phyloP scores from a whole-genome alignment of 2,797 vertebrate species.

The Odontamblyopus rebecca region DNA sequence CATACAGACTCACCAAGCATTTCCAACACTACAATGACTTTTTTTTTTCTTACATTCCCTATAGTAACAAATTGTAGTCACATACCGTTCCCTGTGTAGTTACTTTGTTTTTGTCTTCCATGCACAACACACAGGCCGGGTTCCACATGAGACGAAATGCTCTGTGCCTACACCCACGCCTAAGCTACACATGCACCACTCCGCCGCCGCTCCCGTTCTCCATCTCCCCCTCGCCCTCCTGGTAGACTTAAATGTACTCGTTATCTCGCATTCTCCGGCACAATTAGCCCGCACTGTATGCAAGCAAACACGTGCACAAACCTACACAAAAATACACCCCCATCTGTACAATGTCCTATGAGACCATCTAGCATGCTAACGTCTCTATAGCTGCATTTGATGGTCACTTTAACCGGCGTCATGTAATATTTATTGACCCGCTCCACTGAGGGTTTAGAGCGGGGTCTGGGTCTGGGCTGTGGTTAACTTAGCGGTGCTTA shows the following conservation, averaged over 20 bases:
- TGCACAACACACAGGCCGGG: constrained; percentile 17
- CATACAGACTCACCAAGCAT: not conserved
- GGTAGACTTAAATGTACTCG: constrained; percentile 30
- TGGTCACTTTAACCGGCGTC: constrained; percentile 72
- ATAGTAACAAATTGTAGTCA: not conserved
- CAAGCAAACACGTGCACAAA: constrained; percentile 8
- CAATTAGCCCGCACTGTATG: constrained; percentile 26
- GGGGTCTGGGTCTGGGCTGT: constrained; percentile 48
- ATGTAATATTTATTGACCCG: constrained; percentile 71
- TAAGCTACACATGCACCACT: constrained; percentile 40
- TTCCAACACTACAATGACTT: not conserved
- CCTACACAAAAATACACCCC: constrained; percentile 6
- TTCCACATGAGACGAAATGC: constrained; percentile 43
- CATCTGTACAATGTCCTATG: constrained; percentile 45
- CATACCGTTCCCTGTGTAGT: not conserved
- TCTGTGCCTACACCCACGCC: constrained; percentile 43
- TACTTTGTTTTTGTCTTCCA: not conserved
- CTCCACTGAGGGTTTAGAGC: constrained; percentile 50
- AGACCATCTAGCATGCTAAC: constrained; percentile 61
- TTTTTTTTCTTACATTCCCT: not conserved
- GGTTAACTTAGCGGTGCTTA: constrained; percentile 57
- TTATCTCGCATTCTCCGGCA: constrained; percentile 24
- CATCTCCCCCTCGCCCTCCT: constrained; percentile 39
- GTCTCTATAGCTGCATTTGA: constrained; percentile 61
- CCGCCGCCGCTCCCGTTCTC: constrained; percentile 62